Conservation (phyloP, 2,888 invertebrate genomes). For the Anagyrus pseudococci region DNA sequence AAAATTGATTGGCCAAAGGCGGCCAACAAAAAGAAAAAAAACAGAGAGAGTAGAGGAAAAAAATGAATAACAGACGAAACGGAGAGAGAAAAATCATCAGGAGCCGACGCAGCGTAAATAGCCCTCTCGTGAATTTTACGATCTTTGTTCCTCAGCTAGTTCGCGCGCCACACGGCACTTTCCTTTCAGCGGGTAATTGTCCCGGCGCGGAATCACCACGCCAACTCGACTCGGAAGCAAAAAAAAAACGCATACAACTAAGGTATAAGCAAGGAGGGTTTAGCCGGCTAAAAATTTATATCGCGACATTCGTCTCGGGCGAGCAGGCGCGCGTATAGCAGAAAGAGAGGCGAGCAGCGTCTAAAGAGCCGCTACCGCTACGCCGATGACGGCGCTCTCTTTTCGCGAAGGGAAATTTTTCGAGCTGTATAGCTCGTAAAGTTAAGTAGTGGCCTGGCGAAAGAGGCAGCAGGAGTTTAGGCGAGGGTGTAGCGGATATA, state of each 20-base stretch:
- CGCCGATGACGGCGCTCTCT: neutral
- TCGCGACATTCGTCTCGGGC: conserved; percentile 25
- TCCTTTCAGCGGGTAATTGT: conserved; percentile 13
- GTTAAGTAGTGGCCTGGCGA: conserved; percentile 47
- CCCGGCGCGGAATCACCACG: neutral
- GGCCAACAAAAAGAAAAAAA: no score
- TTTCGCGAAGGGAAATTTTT: conserved; percentile 22
- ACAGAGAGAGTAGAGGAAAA: no score
- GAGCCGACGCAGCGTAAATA: neutral
- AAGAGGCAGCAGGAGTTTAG: conserved; percentile 4
- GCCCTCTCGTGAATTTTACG: conserved; percentile 23
- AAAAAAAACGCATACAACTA: conserved; percentile 14
- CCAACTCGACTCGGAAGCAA: neutral
- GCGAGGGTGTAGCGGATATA: conserved; percentile 11
- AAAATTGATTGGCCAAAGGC: neutral
- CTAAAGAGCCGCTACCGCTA: neutral
- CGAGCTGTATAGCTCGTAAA: conserved; percentile 45
- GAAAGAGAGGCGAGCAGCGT: no score
- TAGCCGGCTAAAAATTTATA: conserved; percentile 29
- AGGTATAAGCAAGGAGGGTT: conserved; percentile 27
- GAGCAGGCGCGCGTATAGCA: neutral
- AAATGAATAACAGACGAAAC: no score
- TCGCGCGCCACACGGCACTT: neutral
- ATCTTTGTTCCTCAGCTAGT: conserved; percentile 25
- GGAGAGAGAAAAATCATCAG: neutral